Conservation (phyloP, 2,888 invertebrate genomes). For the Horisme vitalbata region DNA sequence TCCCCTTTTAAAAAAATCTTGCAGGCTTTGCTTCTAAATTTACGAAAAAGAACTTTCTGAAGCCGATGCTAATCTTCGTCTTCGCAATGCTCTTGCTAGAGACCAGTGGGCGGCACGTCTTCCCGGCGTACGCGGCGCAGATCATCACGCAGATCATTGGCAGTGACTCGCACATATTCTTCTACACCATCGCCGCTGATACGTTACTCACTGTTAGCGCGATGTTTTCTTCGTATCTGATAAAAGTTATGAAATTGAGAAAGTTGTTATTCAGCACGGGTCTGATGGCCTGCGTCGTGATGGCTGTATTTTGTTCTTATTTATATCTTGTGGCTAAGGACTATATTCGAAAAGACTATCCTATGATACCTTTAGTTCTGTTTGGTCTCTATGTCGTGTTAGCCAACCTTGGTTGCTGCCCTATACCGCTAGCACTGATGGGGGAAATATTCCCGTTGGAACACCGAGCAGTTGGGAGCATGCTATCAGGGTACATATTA, state of each 20-base stretch:
- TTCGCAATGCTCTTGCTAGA: conserved; percentile 40
- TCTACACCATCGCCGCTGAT: conserved; percentile 44
- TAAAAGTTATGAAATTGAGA: conserved; percentile 37
- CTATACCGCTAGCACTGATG: conserved; percentile 56
- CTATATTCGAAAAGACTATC: conserved; percentile 39
- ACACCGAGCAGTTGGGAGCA: conserved; percentile 53
- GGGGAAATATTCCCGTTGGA: conserved; percentile 63
- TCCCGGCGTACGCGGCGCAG: conserved; percentile 46
- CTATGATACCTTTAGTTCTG: conserved; percentile 48
- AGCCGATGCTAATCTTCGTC: conserved; percentile 37
- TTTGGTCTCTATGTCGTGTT: conserved; percentile 54
- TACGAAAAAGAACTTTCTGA: conserved; percentile 34
- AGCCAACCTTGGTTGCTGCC: conserved; percentile 58
- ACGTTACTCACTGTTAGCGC: conserved; percentile 38
- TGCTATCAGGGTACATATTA: conserved; percentile 44
- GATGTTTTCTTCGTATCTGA: conserved; percentile 28
- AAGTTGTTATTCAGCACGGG: conserved; percentile 48
- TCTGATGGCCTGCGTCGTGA: conserved; percentile 29
- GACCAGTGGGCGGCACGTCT: conserved; percentile 41
- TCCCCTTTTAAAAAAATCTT: conserved; percentile 5
- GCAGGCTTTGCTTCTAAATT: conserved; percentile 29
- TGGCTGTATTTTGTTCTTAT: conserved; percentile 35
- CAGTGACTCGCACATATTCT: conserved; percentile 31
- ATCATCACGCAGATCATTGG: conserved; percentile 42
- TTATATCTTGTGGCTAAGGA: conserved; percentile 25